These are phyloP conservation scores for Psophia crepitans DNA, from an alignment of 2,113 vertebrate genomes.

Conservation along the genomic window DNA sequence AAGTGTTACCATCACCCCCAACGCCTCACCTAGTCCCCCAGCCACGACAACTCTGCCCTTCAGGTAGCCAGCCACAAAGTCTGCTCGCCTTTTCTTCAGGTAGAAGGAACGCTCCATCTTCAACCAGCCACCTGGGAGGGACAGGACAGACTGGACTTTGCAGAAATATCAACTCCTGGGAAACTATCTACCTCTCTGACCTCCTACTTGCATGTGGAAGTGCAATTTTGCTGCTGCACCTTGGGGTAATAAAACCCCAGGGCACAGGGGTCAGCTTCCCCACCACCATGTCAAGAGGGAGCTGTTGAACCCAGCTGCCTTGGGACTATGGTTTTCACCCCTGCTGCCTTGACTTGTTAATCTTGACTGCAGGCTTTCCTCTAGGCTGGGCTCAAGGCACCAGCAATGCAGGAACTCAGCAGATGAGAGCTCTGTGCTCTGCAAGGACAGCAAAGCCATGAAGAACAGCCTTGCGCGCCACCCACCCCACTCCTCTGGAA, in stretches of 20 bases:
- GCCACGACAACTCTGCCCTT: constrained; percentile 88
- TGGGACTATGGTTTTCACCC: accelerated
- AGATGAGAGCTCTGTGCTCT: background rate
- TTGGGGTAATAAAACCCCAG: background rate
- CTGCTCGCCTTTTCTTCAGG: constrained; percentile 93
- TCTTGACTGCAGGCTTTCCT: background rate
- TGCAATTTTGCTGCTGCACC: background rate
- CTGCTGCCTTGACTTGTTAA: background rate
- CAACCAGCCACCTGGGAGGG: constrained; percentile 84
- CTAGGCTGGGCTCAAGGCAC: background rate
- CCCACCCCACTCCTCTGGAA: background rate
- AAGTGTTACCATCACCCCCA: background rate
- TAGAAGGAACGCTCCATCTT: constrained; percentile 87
- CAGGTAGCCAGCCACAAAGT: constrained; percentile 88
- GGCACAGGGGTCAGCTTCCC: background rate
- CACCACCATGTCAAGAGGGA: background rate
- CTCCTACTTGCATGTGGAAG: too few species aligned
- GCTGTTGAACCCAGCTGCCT: background rate
- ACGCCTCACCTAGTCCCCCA: constrained; percentile 88
- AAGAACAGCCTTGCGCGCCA: background rate
- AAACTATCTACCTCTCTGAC: background rate
- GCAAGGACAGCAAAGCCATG: background rate
- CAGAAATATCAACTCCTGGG: background rate
- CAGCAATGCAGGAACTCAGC: background rate
- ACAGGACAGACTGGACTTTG: background rate